Conservation (phyloP, 2,888 invertebrate species). For the Phyto melanocephala region DNA sequence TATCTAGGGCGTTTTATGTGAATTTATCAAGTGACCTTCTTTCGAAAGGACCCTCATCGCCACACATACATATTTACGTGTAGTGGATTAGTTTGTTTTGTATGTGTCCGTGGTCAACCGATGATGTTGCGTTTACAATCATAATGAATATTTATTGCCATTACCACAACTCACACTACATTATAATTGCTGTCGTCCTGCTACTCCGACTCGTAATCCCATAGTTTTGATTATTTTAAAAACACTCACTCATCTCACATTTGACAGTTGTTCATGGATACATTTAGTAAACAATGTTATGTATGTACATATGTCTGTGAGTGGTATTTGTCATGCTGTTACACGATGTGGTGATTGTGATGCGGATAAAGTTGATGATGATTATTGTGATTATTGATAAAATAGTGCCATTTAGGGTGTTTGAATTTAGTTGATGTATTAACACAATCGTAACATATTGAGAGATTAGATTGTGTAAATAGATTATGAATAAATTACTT, state of each 20-base stretch:
- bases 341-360: conserved; percentile 1
- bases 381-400: conserved; percentile 62
- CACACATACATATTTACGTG: not conserved
- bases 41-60: not conserved
- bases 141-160: conserved; percentile 65
- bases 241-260: not conserved
- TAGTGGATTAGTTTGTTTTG: conserved; percentile 2
- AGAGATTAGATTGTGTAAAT: conserved; percentile 70
- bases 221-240: not conserved
- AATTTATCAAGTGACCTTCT: conserved; percentile 25
- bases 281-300: not conserved
- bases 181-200: not conserved
- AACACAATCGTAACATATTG: conserved; percentile 62
- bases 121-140: conserved; percentile 66
- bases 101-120: conserved; percentile 64
- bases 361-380: conserved; percentile 40
- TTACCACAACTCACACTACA: conserved; percentile 33
- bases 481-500: conserved; percentile 72
- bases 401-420: conserved; percentile 46
- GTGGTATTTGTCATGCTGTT: not conserved
- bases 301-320: not conserved
- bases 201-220: not conserved
- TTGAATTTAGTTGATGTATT: not conserved
- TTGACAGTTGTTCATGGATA: not conserved
- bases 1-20: conserved; percentile 44